Evolutionary conservation across 2,113 vertebrate species (phyloP), one percentile per base, ranked within the genome.

Genomic region (Planiliza haematocheilus): DNA sequence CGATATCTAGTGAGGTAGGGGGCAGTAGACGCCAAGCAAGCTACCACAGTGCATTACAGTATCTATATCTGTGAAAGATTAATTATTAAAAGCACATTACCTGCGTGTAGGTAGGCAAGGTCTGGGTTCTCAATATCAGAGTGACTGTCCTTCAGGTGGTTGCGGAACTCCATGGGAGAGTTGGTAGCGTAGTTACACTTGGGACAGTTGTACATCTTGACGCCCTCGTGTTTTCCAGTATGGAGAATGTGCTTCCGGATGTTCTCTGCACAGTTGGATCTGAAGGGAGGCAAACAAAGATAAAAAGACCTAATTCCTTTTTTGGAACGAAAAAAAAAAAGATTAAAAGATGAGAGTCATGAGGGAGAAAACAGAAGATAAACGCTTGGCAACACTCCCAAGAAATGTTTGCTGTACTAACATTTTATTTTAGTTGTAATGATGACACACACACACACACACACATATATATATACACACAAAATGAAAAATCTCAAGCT

Each of bases 121-220:
- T 99, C 98, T 1, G 98, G 98, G 82, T 99, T 99, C 88, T 99
- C 98, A 2, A 99, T 97, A 70, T 99, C 98, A 1, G 92, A 82
- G 55, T 99, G 98, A 1, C 79, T 92, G 6, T 98, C 98, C 76
- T 99, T 99, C 86, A 99, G 76, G 86, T 99, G 98, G 91, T 99
- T 99, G 7, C 98, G 95, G 85, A 99, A 99, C 36, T 99, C 98
- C 89, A 96, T 96, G 0, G 98, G 98, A 38, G 96, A 93, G 49
- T 99, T 99, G 39, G 96, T 98, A 71, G 95, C 96, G 6, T 94
- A 95, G 78, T 90, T 92, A 77, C 98, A 99, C 69, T 97, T 96
- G 50, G 98, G 98, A 74, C 98, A 99, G 93, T 99, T 99, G 88
- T 99, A 99, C 98, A 99, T 99, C 92, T 96, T 97, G 18, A 99